phyloP scores from a whole-genome alignment of 2,113 vertebrate species.

The Anguilla japonica region DNA sequence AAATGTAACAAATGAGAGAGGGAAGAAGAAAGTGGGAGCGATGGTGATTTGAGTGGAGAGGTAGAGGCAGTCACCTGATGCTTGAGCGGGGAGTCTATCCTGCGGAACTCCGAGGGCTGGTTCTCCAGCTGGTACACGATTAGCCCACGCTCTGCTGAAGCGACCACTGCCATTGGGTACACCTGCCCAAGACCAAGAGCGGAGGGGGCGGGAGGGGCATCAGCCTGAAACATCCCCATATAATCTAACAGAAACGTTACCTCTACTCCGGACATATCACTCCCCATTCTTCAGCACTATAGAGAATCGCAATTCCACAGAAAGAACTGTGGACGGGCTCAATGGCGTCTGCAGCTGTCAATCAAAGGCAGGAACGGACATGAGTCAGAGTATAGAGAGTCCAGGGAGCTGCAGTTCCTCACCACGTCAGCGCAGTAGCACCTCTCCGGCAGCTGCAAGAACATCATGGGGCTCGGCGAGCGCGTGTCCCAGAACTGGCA shows the following conservation, averaged over 20 bases:
- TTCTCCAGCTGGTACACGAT: conserved; percentile 98
- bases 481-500: conserved; percentile 97
- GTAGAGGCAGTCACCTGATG: conserved; percentile 79
- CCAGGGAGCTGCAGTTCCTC: conserved; percentile 63
- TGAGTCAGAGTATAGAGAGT: not conserved
- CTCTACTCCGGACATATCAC: not conserved
- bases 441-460: conserved; percentile 89
- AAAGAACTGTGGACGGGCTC: not conserved
- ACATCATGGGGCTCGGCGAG: conserved; percentile 96
- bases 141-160: conserved; percentile 92
- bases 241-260: not conserved
- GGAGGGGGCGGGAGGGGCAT: not conserved
- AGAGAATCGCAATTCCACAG: not conserved
- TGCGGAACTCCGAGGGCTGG: conserved; percentile 93
- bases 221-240: not conserved
- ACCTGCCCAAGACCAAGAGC: conserved; percentile 67
- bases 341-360: not conserved
- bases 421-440: conserved; percentile 99
- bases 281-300: not conserved
- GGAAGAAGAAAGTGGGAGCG: not conserved
- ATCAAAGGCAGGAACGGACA: not conserved
- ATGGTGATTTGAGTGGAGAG: not conserved
- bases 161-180: conserved; percentile 96
- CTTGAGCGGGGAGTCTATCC: conserved; percentile 97
- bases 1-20: not conserved